Evolutionary conservation across 2,113 vertebrate species (phyloP).

Genomic region (Antechinus flavipes): DNA sequence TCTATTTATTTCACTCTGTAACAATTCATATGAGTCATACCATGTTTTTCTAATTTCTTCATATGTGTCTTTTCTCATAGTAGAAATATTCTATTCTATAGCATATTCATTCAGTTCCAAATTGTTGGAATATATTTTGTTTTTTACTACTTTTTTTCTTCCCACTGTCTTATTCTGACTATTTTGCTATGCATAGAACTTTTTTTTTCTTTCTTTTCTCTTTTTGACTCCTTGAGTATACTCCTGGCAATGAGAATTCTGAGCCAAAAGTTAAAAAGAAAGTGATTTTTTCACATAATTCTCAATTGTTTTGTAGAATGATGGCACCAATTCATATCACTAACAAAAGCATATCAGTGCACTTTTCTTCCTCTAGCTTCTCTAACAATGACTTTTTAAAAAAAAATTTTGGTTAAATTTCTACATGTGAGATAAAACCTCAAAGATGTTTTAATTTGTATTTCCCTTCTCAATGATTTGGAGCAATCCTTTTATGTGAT

Average conservation of each 20-base stretch:
- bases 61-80: background rate
- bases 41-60: background rate
- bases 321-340: background rate
- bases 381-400: background rate
- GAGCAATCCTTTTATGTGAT: background rate
- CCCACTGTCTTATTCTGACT: background rate
- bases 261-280: background rate
- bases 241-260: background rate
- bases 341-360: background rate
- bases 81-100: background rate
- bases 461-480: background rate
- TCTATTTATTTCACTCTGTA: background rate
- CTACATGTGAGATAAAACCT: background rate
- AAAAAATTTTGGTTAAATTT: background rate
- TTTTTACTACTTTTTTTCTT: background rate
- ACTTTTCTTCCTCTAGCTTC: background rate
- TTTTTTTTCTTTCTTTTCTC: background rate
- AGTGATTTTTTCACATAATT: background rate
- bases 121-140: background rate
- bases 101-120: background rate
- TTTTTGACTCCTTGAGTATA: background rate
- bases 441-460: background rate
- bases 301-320: background rate
- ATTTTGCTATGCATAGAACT: background rate
- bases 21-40: background rate